Percentiles rank a stretch among this genome's conserved stretches.
Evolutionary conservation across 2,797 vertebrate genomes (phyloP).

Genomic region (Alca torda): DNA sequence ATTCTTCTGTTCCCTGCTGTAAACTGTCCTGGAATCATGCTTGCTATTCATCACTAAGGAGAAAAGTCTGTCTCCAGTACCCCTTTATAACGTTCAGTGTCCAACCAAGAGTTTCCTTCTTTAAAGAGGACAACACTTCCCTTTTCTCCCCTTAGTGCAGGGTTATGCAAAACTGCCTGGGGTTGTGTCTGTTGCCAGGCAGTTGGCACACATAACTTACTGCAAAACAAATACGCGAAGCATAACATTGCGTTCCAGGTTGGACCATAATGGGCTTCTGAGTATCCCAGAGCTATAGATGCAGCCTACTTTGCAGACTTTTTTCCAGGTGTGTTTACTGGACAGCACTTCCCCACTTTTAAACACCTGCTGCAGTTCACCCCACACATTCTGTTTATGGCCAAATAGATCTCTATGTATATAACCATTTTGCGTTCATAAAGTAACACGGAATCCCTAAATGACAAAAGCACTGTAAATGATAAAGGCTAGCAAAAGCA

Average conservation of each 20-base stretch:
- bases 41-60: not conserved
- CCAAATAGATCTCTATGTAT: not conserved
- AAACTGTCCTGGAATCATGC: not conserved
- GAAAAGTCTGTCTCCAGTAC: not conserved
- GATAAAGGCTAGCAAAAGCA: not conserved
- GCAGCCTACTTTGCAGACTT: not conserved
- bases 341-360: not conserved
- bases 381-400: not conserved
- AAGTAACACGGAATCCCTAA: not conserved
- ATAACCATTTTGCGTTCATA: not conserved
- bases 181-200: not conserved
- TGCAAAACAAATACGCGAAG: not conserved
- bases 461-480: not conserved
- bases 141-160: not conserved
- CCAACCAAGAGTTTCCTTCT: not conserved
- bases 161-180: not conserved
- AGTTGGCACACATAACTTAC: not conserved
- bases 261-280: not conserved
- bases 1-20: not conserved
- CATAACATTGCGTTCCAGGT: fast-evolving
- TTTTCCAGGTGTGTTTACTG: not conserved
- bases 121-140: not conserved
- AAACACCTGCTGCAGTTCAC: not conserved
- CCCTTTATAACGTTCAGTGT: not conserved
- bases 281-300: not conserved